Conservation (phyloP, 2,113 vertebrate species). For the Chaetops frenatus region DNA sequence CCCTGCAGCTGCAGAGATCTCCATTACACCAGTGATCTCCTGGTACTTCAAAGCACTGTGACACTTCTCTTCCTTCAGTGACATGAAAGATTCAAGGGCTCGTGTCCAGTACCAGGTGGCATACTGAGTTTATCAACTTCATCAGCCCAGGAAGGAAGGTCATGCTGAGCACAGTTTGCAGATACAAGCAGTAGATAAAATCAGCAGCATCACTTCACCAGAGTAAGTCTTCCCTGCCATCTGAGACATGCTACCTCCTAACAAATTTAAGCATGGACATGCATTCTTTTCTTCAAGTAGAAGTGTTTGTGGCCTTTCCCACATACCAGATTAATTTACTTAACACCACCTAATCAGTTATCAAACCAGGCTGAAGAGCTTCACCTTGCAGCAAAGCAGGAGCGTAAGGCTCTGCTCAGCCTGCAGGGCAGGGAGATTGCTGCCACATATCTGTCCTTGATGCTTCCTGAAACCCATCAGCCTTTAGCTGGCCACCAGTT, state of each 20-base stretch:
- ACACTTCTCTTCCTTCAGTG: not conserved
- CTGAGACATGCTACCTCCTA: not conserved
- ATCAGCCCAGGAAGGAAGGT: not conserved
- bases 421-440: not conserved
- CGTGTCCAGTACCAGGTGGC: not conserved
- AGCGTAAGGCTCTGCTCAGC: not conserved
- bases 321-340: not conserved
- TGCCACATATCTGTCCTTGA: fast-evolving
- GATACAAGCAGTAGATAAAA: not conserved
- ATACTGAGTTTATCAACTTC: not conserved
- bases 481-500: not conserved
- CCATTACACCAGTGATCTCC: not conserved
- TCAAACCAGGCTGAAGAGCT: not conserved
- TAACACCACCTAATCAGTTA: not conserved
- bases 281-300: not conserved
- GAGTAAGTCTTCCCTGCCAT: not conserved
- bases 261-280: not conserved
- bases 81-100: not conserved
- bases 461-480: not conserved
- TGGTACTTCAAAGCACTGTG: not conserved
- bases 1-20: not conserved
- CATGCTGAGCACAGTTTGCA: not conserved
- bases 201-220: not conserved
- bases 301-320: not conserved
- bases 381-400: not conserved